These are phyloP conservation scores for Latrodectus elegans DNA, from an alignment of 2,888 invertebrate species.

Conservation along the genomic window DNA sequence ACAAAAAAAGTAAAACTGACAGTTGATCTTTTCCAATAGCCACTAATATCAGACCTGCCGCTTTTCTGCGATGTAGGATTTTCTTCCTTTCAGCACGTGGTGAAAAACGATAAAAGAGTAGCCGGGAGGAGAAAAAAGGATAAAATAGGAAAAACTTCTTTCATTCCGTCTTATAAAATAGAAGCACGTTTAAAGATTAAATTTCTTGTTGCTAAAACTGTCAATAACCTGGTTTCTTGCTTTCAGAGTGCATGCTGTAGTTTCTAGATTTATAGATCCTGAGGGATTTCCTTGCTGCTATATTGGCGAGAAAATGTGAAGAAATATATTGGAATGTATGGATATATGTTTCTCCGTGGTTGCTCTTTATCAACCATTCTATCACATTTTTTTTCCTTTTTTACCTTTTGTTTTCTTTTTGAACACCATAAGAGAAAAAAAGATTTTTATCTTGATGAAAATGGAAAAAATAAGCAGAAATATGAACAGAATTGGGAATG, in stretches of 20 bases:
- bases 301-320: constrained; percentile 26
- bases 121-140: constrained; percentile 15
- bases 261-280: constrained; percentile 48
- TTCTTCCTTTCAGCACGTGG: constrained; percentile 28
- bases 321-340: constrained; percentile 24
- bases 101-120: constrained; percentile 41
- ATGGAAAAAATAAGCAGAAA: background rate
- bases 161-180: constrained; percentile 38
- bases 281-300: constrained; percentile 3
- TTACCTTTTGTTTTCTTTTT: background rate
- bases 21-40: constrained; percentile 58
- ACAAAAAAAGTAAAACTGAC: constrained; percentile 47
- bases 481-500: background rate
- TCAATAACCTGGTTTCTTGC: constrained; percentile 44
- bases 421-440: constrained; percentile 15
- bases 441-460: constrained; percentile 7
- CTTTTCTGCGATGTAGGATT: background rate
- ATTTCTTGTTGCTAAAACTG: constrained; percentile 52
- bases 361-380: too few species aligned
- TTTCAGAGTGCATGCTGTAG: constrained; percentile 53
- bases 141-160: background rate
- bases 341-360: constrained; percentile 2
- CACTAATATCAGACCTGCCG: constrained; percentile 58
- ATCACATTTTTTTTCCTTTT: too few species aligned
- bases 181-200: constrained; percentile 60